These are phyloP conservation scores for Xenops minutus DNA, from an alignment of 2,797 vertebrate species.

Conservation along the genomic window DNA sequence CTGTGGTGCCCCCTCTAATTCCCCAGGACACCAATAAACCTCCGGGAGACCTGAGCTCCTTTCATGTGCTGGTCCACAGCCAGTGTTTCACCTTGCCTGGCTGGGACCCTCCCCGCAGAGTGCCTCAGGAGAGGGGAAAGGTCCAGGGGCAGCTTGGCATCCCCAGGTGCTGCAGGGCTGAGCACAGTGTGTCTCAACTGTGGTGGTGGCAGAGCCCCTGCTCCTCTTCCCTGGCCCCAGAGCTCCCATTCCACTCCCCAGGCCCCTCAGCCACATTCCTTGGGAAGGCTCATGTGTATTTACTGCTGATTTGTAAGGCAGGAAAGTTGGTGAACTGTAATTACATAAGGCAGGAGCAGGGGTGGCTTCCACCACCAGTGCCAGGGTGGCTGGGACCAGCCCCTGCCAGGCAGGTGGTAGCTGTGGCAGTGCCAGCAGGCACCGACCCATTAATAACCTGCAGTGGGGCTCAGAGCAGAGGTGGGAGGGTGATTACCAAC, in stretches of 20 bases:
- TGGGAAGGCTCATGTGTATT: neutral
- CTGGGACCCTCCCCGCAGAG: neutral
- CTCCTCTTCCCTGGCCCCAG: neutral
- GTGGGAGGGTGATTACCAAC: neutral
- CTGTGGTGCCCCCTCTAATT: neutral
- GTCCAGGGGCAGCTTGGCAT: accelerated
- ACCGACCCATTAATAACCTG: neutral
- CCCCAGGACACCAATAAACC: accelerated
- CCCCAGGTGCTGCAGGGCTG: neutral
- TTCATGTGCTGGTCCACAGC: accelerated
- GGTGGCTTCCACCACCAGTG: neutral
- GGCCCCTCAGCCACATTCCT: neutral
- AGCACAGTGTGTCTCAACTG: accelerated
- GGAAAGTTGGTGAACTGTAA: neutral
- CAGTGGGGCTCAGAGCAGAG: neutral
- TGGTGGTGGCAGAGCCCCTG: accelerated
- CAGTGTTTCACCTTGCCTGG: no score
- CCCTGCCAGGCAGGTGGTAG: neutral
- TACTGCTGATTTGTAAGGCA: neutral
- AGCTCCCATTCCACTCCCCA: accelerated
- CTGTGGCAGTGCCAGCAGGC: neutral
- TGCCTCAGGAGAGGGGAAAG: accelerated
- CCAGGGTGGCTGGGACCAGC: neutral
- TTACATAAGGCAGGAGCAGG: neutral
- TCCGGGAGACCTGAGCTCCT: neutral